Evolutionary conservation across 2,113 vertebrate species (phyloP).

Genomic region (Corythoichthys haematopterus): DNA sequence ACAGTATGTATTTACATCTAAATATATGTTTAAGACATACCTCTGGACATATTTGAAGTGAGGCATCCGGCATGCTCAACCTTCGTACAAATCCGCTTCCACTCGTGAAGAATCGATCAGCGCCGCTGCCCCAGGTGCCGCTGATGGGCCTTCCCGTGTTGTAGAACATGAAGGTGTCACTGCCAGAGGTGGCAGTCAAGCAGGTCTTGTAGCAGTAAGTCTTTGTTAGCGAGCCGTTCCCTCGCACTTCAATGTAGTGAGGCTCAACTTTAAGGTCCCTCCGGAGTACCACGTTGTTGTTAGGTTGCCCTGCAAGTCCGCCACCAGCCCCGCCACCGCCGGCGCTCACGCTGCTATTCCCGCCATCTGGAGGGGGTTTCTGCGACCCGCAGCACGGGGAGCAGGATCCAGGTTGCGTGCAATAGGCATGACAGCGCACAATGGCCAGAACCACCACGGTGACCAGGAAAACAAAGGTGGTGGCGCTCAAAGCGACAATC

Average conservation of each 20-base stretch:
- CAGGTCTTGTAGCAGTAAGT: constrained; percentile 99
- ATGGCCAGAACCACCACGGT: constrained; percentile 85
- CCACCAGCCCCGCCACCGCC: constrained; percentile 32
- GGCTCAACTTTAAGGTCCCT: constrained; percentile 91
- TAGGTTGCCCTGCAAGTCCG: constrained; percentile 75
- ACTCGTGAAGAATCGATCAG: constrained; percentile 89
- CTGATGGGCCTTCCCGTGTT: constrained; percentile 89
- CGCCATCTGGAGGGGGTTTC: constrained; percentile 80
- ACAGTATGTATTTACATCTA: no score
- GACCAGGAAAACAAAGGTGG: constrained; percentile 94
- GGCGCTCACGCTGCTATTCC: constrained; percentile 60
- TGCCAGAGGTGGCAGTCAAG: constrained; percentile 90
- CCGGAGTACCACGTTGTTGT: constrained; percentile 86
- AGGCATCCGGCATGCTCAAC: constrained; percentile 82
- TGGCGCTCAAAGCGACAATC: constrained; percentile 88
- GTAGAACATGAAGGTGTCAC: constrained; percentile 99
- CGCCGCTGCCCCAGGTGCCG: constrained; percentile 77
- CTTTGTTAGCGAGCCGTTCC: constrained; percentile 94
- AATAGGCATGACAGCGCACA: constrained; percentile 85
- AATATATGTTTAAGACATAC: constrained; percentile 42
- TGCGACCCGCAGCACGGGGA: constrained; percentile 85
- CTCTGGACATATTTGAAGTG: constrained; percentile 72
- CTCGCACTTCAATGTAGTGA: constrained; percentile 93
- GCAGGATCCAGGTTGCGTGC: constrained; percentile 80
- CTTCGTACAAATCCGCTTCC: constrained; percentile 88